phyloP scores from a whole-genome alignment of 2,888 invertebrate genomes.

The Himalopsyche anomala region DNA sequence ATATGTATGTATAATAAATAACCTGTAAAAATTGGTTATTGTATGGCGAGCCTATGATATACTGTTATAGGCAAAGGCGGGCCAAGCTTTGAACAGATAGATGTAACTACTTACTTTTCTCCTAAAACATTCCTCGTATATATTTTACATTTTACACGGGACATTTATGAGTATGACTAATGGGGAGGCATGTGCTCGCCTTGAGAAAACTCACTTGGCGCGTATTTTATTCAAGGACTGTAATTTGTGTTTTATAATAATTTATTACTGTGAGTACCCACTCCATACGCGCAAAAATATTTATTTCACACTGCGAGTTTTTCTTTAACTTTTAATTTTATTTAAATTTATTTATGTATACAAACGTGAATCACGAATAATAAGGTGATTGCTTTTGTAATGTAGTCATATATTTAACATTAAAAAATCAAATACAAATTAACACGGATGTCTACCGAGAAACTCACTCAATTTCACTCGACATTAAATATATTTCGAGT shows the following conservation, averaged over 20 bases:
- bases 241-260: slow-evolving; percentile 13
- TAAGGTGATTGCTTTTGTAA: too few species aligned
- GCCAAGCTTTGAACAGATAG: not conserved
- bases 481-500: too few species aligned
- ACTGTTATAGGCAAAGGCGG: slow-evolving; percentile 13
- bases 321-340: too few species aligned
- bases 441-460: too few species aligned
- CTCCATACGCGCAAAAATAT: too few species aligned
- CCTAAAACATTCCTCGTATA: slow-evolving; percentile 25
- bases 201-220: slow-evolving; percentile 3
- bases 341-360: too few species aligned
- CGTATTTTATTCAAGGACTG: slow-evolving; percentile 3
- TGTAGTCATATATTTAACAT: too few species aligned
- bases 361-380: too few species aligned
- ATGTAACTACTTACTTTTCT: not conserved
- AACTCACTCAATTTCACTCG: too few species aligned
- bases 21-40: not conserved
- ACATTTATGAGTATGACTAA: slow-evolving; percentile 30
- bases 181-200: slow-evolving; percentile 8
- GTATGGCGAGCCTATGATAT: slow-evolving; percentile 20
- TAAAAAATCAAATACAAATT: too few species aligned
- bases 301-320: too few species aligned
- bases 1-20: too few species aligned
- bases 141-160: slow-evolving; percentile 28
- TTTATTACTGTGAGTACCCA: not conserved